Percentiles rank a stretch among this genome's conserved stretches.
Evolutionary conservation across 2,113 vertebrate genomes (phyloP).

Genomic region (Neomonachus schauinslandi): DNA sequence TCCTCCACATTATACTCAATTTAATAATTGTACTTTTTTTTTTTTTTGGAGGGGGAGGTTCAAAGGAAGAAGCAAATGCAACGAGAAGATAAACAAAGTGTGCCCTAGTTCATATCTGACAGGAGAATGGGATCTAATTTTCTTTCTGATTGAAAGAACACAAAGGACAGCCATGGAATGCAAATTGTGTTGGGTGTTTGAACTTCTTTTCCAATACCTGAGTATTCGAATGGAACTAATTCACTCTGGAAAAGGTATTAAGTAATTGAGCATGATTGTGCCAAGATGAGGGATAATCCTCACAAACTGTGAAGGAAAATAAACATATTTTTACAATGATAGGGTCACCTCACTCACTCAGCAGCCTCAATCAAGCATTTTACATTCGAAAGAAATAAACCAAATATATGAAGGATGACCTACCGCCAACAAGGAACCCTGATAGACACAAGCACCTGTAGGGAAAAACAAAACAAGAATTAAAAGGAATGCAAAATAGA

Average conservation of each 20-base stretch:
- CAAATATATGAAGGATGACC: slow-evolving; percentile 81
- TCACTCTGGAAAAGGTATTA: slow-evolving; percentile 63
- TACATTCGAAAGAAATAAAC: slow-evolving; percentile 54
- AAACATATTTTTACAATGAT: slow-evolving; percentile 59
- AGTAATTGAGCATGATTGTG: slow-evolving; percentile 55
- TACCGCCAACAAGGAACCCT: slow-evolving; percentile 91
- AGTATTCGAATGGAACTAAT: slow-evolving; percentile 68
- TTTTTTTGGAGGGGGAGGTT: neutral
- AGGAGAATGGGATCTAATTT: slow-evolving; percentile 62
- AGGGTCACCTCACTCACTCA: slow-evolving; percentile 48
- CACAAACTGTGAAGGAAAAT: slow-evolving; percentile 63
- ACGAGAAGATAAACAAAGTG: slow-evolving; percentile 43
- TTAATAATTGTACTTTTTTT: slow-evolving; percentile 12
- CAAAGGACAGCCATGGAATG: slow-evolving; percentile 32
- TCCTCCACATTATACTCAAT: slow-evolving; percentile 18
- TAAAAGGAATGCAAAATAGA: slow-evolving; percentile 32
- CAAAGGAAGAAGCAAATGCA: slow-evolving; percentile 16
- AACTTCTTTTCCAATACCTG: slow-evolving; percentile 46
- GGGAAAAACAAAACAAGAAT: slow-evolving; percentile 71
- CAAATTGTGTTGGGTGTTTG: neutral
- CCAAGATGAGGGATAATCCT: slow-evolving; percentile 33
- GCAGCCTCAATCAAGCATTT: slow-evolving; percentile 51
- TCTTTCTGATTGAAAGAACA: slow-evolving; percentile 64
- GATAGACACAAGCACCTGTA: slow-evolving; percentile 92
- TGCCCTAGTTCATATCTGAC: slow-evolving; percentile 49